These are phyloP conservation scores for Vanessa atalanta DNA, from an alignment of 1,140 invertebrate genomes.

Conservation along the genomic window DNA sequence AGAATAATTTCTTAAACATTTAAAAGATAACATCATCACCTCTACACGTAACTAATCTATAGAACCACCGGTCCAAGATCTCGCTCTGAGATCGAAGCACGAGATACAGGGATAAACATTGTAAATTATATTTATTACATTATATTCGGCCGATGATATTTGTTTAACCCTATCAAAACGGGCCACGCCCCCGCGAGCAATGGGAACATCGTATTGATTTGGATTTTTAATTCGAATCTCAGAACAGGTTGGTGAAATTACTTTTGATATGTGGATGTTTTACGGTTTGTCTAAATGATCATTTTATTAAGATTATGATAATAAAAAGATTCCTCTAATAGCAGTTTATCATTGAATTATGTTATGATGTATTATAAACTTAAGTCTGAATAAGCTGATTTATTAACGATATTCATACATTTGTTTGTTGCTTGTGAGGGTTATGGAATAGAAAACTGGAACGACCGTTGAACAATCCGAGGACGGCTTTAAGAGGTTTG, in stretches of 20 bases:
- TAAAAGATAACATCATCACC: background rate
- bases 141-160: slow-evolving; percentile 71
- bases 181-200: slow-evolving; percentile 50
- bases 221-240: slow-evolving; percentile 27
- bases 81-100: slow-evolving; percentile 60
- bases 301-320: background rate
- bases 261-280: slow-evolving; percentile 18
- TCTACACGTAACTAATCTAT: slow-evolving; percentile 50
- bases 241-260: slow-evolving; percentile 29
- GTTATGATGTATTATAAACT: background rate
- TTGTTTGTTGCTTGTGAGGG: no score
- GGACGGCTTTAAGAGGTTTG: no score
- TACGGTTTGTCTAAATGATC: slow-evolving; percentile 1
- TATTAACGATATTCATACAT: no score
- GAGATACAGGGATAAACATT: slow-evolving; percentile 72
- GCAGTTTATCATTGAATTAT: background rate
- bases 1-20: background rate
- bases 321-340: background rate
- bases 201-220: slow-evolving; percentile 25
- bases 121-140: slow-evolving; percentile 79
- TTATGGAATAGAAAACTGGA: no score
- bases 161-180: slow-evolving; percentile 67
- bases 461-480: no score
- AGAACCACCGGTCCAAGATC: slow-evolving; percentile 35
- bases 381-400: no score